Evolutionary conservation across 2,797 vertebrate species (phyloP), one percentile per base, ranked within the genome.

Genomic region (Gallinago stenura): DNA sequence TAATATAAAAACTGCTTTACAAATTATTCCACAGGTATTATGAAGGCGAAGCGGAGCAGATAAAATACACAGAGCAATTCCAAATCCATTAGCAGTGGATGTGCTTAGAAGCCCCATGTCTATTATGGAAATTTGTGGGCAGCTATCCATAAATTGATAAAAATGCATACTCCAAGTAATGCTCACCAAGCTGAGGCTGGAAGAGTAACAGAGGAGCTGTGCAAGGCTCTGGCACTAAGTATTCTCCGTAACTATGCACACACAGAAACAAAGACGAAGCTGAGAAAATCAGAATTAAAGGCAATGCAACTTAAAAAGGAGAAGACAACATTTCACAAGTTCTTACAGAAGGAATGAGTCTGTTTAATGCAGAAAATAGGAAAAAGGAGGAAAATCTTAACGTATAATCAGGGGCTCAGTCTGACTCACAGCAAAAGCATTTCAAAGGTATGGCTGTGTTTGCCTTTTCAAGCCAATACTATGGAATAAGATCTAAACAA

Each of bases 101-200:
- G 37, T 64, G 85, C 85, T 73, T 53, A 53, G 87, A 85, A 94
- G 62, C 39, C 43, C n/a, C 4, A 2, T 28, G 86, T 48, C 39
- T 90, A 1, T 92, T 89, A 80, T 39, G 79, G 68, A 86, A 91
- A 90, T 95, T 28, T 30, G 25, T 43, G 25, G 54, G 72, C 87
- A 94, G 41, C 25, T 93, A 65, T 81, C 83, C 64, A 58, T 78
- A 94, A 86, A 77, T 45, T 95, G 78, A 85, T 94, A 81, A 89
- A 88, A 94, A 88, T n/a, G 9, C 33, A 30, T 46, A 50, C 37
- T 75, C 20, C 4, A 28, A 87, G 53, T 26, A 83, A 26, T 28
- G 35, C n/a, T 66, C 10, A 61, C 1, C 4, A 71, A 81, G 57
- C 71, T 71, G 87, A 80, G 64, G 26, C 48, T 86, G 30, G 22